Evolutionary conservation across 1,140 invertebrate species (phyloP), one percentile per base, ranked within the genome.

Genomic region (Lepidurus couesii): DNA sequence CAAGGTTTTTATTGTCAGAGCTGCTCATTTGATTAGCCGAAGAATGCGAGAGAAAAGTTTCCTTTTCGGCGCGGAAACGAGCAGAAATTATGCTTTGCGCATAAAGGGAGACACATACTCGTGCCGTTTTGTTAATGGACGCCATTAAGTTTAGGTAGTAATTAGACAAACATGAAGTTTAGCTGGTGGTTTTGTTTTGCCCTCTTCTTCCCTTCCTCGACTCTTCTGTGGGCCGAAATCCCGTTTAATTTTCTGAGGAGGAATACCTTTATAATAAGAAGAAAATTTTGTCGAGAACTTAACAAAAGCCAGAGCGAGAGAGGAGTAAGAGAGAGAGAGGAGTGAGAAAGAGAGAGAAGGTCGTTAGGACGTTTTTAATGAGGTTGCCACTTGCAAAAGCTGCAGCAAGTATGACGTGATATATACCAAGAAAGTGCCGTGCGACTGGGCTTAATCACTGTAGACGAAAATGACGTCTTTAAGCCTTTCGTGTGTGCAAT

Each of bases 361-460:
- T 65, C 53, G 53, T 65, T 65, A 65, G 53, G 53, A 7, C n/a
- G 53, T 65, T 65, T 65, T 65, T 65, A 65, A 65, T 65, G 53
- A 65, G 53, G 53, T 65, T 65, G 53, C 53, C 53, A 65, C 53
- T 65, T 65, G 53, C 16, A 34, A 34, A 65, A 21, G 53, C 53
- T 65, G 53, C 53, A 65, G 1, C 34, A 65, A 65, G 21, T 65
- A 21, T 65, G 53, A 65, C 53, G 53, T 65, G 53, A 65, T 65
- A 65, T 65, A 65, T 65, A 65, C 21, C 21, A 21, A 21, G 53
- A 65, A 65, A 65, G 53, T 0, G 53, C 53, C 21, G 6, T 13
- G 53, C 53, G 53, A 65, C 53, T 65, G 13, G 53, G 53, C 21
- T 21, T 65, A 65, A 65, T 65, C 53, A 65, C 53, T 13, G 16